phyloP scores from a whole-genome alignment of 2,888 invertebrate species.

The Neoaliturus tenellus region DNA sequence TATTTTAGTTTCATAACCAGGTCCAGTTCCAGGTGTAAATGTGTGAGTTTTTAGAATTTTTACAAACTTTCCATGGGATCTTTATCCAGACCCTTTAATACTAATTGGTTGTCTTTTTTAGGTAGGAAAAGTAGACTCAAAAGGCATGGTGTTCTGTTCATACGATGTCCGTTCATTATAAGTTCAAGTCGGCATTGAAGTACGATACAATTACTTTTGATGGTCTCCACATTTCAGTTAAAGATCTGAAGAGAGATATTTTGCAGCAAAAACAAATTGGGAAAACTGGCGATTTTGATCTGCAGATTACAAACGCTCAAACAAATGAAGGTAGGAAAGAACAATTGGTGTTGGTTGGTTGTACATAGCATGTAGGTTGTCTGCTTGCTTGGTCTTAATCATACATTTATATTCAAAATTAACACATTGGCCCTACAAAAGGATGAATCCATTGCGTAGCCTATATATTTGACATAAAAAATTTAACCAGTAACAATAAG shows the following conservation, averaged over 20 bases:
- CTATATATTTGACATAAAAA: no score
- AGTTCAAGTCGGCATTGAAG: slow-evolving; percentile 97
- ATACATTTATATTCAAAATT: background rate
- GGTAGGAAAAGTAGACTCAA: slow-evolving; percentile 16
- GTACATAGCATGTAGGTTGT: slow-evolving; percentile 17
- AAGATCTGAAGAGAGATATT: slow-evolving; percentile 96
- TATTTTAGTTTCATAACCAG: no score
- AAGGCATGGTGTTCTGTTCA: slow-evolving; percentile 52
- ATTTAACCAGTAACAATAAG: no score
- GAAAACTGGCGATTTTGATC: slow-evolving; percentile 95
- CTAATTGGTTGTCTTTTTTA: background rate
- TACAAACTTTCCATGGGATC: no score
- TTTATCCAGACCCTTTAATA: no score
- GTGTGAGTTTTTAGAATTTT: no score
- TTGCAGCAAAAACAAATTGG: slow-evolving; percentile 96
- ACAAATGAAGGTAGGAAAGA: slow-evolving; percentile 91
- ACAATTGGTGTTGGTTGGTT: slow-evolving; percentile 13
- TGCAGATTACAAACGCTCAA: slow-evolving; percentile 97
- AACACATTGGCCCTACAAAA: no score
- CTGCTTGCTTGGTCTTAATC: background rate
- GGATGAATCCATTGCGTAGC: no score
- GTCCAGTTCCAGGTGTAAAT: no score
- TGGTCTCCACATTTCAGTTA: slow-evolving; percentile 96
- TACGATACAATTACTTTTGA: slow-evolving; percentile 98
- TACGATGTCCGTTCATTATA: slow-evolving; percentile 97